Conservation (phyloP, 2,888 invertebrate species). For the Cataglyphis rosenhaueri region DNA sequence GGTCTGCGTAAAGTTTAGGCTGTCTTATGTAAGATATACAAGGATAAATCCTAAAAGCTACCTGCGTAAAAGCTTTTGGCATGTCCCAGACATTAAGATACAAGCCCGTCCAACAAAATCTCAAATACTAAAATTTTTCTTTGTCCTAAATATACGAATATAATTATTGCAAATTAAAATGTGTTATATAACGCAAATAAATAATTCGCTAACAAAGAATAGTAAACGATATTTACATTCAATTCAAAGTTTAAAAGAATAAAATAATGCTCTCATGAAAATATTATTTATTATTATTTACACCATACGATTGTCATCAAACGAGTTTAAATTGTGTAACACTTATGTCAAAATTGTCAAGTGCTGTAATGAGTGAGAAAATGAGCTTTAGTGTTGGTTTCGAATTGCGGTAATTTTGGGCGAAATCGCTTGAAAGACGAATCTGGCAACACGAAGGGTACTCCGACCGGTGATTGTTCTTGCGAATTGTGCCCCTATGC, state of each 20-base stretch:
- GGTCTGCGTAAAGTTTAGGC: neutral
- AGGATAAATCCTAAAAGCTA: constrained; percentile 5
- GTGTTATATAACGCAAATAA: neutral
- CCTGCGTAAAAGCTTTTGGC: neutral
- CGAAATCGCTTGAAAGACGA: constrained; percentile 38
- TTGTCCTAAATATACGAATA: neutral
- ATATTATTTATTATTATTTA: neutral
- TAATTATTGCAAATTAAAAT: constrained; percentile 5
- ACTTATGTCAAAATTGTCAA: neutral
- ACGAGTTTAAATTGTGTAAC: neutral
- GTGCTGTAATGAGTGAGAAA: constrained; percentile 2
- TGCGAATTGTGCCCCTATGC: constrained; percentile 66
- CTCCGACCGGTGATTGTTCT: constrained; percentile 50
- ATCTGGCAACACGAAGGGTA: constrained; percentile 51
- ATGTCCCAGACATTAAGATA: neutral
- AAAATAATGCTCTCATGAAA: neutral
- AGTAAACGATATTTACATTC: neutral
- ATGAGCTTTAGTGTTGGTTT: constrained; percentile 10
- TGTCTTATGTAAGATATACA: neutral
- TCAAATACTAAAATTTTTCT: constrained; percentile 8
- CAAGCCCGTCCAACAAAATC: neutral
- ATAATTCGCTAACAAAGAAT: constrained; percentile 12
- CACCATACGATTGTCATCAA: neutral
- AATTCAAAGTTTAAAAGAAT: neutral
- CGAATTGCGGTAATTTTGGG: constrained; percentile 36